Percentiles rank a stretch among this genome's conserved stretches.
Evolutionary conservation across 2,888 invertebrate species (phyloP).

Genomic region (Leucophora obtusa): DNA sequence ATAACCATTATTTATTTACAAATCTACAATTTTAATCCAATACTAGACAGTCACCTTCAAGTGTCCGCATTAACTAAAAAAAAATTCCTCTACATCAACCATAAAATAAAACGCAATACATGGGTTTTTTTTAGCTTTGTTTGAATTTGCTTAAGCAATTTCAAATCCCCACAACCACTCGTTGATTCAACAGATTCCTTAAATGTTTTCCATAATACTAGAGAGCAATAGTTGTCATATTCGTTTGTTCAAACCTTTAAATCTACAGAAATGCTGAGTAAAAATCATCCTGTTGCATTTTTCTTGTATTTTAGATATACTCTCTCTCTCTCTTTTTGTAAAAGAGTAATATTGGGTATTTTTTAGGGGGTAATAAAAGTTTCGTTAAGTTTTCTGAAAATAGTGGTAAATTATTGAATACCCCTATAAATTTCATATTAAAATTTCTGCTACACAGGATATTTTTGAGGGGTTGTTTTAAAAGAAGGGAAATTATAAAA

Average conservation of each 20-base stretch:
- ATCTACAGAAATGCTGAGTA: not conserved
- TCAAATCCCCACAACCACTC: constrained; percentile 63
- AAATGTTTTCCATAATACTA: constrained; percentile 16
- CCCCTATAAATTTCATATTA: not conserved
- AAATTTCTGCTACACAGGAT: constrained; percentile 6
- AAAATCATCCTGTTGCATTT: not conserved
- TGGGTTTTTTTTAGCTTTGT: constrained; percentile 29
- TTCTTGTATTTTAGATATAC: not conserved
- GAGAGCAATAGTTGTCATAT: not conserved
- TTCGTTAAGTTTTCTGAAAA: constrained; percentile 54
- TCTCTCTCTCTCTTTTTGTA: not conserved
- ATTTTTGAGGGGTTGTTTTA: constrained; percentile 18
- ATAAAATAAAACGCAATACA: constrained; percentile 20
- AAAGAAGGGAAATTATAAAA: not conserved
- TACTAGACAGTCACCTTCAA: constrained; percentile 70
- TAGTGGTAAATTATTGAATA: constrained; percentile 9
- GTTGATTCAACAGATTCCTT: constrained; percentile 66
- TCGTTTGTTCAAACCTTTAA: not conserved
- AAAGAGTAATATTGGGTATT: constrained; percentile 35
- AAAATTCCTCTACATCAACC: constrained; percentile 70
- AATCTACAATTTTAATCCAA: not conserved
- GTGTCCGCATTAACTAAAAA: constrained; percentile 70
- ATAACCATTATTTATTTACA: too few species aligned
- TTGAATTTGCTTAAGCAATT: constrained; percentile 38
- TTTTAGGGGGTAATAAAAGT: not conserved